phyloP scores from a whole-genome alignment of 2,797 vertebrate genomes.

The Synanceia verrucosa region DNA sequence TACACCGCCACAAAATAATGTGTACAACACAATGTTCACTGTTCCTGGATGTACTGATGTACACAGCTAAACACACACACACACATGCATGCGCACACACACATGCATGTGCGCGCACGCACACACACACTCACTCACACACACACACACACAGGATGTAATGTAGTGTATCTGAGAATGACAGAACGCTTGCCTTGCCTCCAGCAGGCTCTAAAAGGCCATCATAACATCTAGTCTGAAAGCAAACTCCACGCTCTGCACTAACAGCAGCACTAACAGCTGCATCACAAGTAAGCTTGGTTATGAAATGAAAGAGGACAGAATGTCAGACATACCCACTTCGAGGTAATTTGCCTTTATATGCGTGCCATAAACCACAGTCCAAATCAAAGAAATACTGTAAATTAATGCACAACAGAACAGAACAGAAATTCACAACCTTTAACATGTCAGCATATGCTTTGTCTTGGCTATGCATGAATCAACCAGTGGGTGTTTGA shows the following conservation, averaged over 20 bases:
- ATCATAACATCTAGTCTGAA: conserved; percentile 59
- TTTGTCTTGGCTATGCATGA: background rate
- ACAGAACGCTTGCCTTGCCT: conserved; percentile 60
- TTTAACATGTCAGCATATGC: too few species aligned
- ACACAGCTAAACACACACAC: background rate
- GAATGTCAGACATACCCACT: conserved; percentile 32
- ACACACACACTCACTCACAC: background rate
- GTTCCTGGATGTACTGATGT: background rate
- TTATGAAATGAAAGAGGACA: conserved; percentile 45
- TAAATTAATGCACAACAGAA: background rate
- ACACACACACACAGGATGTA: background rate
- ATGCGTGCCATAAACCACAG: background rate
- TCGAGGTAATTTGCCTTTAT: conserved; percentile 23
- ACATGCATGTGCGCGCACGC: background rate
- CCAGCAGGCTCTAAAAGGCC: conserved; percentile 56
- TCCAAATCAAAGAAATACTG: background rate
- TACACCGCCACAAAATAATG: background rate
- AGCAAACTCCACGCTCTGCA: conserved; percentile 22
- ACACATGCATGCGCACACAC: background rate
- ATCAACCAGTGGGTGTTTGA: background rate
- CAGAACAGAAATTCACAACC: background rate
- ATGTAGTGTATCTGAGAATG: conserved; percentile 45
- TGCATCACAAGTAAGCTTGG: conserved; percentile 10
- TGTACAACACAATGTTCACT: background rate
- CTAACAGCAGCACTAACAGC: conserved; percentile 48